A percentile compares a stretch with the other conserved stretches of the same genome.
These are phyloP conservation scores for Porites divaricata DNA, from an alignment of 92 coral and sea anemone species.

Conservation along the genomic window DNA sequence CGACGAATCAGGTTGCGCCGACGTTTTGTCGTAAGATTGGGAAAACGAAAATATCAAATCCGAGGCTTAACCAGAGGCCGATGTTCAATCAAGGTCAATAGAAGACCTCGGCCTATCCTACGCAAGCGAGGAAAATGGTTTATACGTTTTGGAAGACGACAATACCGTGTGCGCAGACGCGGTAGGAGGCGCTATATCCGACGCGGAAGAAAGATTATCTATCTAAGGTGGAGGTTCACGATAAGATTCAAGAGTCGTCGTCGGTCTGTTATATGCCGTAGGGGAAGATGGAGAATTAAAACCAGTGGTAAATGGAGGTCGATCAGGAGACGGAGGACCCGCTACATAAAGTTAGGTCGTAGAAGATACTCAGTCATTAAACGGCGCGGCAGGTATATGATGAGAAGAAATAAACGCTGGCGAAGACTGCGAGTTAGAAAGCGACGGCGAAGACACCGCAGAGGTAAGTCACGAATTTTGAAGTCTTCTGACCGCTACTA, in stretches of 20 bases:
- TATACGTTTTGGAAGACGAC: conserved; percentile 12
- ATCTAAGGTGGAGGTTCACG: conserved; percentile 16
- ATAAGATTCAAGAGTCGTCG: conserved; percentile 23
- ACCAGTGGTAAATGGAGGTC: neutral
- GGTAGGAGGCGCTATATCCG: conserved; percentile 12
- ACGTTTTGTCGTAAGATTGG: neutral
- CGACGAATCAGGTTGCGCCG: neutral
- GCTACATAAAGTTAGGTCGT: neutral
- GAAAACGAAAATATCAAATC: conserved; percentile 16
- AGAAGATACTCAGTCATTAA: conserved; percentile 12
- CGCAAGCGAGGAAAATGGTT: neutral
- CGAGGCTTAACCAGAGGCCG: conserved; percentile 35
- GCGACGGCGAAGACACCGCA: neutral
- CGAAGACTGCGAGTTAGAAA: neutral
- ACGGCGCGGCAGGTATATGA: neutral
- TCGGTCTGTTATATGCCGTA: conserved; percentile 8
- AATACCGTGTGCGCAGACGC: neutral
- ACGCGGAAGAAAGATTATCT: neutral
- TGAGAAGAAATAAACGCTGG: neutral
- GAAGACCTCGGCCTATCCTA: conserved; percentile 3
- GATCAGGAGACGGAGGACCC: neutral
- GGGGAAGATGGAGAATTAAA: conserved; percentile 5
- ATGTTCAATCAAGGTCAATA: neutral
- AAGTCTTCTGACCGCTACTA: neutral
- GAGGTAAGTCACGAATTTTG: conserved; percentile 23